These are phyloP conservation scores for Agrilus biguttatus DNA, from an alignment of 2,888 invertebrate species.

Conservation along the genomic window DNA sequence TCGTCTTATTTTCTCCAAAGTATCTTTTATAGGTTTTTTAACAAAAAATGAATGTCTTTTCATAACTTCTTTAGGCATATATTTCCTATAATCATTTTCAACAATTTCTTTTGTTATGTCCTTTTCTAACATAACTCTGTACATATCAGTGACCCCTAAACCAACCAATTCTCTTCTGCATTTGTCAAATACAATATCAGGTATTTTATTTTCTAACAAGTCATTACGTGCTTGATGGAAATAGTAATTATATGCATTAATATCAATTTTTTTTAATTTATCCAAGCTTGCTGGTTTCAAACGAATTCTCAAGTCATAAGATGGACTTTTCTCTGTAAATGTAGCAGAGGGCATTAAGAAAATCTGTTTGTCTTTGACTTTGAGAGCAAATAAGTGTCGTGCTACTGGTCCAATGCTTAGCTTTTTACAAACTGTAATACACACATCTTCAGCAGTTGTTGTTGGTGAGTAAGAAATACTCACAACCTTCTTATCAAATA, in stretches of 20 bases:
- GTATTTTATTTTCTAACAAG: slow-evolving; percentile 63
- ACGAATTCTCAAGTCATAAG: slow-evolving; percentile 64
- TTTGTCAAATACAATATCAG: slow-evolving; percentile 65
- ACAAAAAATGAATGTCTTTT: slow-evolving; percentile 62
- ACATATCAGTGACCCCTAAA: slow-evolving; percentile 78
- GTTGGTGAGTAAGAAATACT: slow-evolving; percentile 13
- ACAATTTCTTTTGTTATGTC: slow-evolving; percentile 50
- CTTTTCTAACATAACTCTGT: slow-evolving; percentile 65
- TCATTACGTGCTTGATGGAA: slow-evolving; percentile 75
- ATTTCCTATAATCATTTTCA: slow-evolving; percentile 66
- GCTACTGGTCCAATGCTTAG: slow-evolving; percentile 62
- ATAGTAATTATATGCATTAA: slow-evolving; percentile 67
- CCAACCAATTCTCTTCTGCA: slow-evolving; percentile 68
- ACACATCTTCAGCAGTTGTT: slow-evolving; percentile 53
- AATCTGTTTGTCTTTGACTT: slow-evolving; percentile 31
- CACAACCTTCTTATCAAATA: slow-evolving; percentile 14
- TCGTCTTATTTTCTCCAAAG: slow-evolving; percentile 40
- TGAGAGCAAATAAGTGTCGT: slow-evolving; percentile 62
- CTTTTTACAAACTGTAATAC: slow-evolving; percentile 53
- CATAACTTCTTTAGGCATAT: slow-evolving; percentile 66
- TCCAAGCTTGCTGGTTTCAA: slow-evolving; percentile 56
- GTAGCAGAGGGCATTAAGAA: slow-evolving; percentile 51
- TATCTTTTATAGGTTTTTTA: slow-evolving; percentile 58
- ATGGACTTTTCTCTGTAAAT: slow-evolving; percentile 34
- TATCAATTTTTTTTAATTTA: slow-evolving; percentile 51